Conservation (phyloP, 1,140 invertebrate genomes). For the Bombus vancouverensis region DNA sequence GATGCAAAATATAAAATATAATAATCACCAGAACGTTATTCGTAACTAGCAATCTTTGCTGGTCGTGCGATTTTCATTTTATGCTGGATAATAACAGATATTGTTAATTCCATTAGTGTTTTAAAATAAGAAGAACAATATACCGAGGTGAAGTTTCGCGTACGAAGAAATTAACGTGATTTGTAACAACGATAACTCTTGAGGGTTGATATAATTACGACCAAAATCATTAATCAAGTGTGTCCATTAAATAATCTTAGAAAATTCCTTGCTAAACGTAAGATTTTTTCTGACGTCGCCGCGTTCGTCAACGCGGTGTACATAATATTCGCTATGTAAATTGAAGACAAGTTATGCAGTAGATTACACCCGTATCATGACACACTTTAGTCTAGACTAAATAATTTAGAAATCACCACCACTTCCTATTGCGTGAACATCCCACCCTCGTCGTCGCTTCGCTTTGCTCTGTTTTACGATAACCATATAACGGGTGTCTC, state of each 20-base stretch:
- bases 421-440: conserved; percentile 61
- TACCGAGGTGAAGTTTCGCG: neutral
- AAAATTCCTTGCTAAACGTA: neutral
- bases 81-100: neutral
- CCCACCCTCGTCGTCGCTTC: conserved; percentile 44
- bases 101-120: neutral
- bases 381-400: conserved; percentile 64
- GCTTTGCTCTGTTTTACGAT: conserved; percentile 44
- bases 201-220: neutral
- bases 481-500: conserved; percentile 55
- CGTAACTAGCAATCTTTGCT: neutral
- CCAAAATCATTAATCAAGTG: neutral
- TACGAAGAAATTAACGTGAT: neutral
- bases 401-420: conserved; percentile 67
- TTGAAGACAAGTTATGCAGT: conserved; percentile 14
- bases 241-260: neutral
- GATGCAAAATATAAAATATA: too few relatives aligned
- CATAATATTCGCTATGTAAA: conserved; percentile 18
- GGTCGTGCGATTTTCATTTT: neutral
- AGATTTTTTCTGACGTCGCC: neutral
- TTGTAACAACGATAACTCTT: neutral
- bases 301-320: neutral
- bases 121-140: neutral
- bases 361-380: conserved; percentile 52
- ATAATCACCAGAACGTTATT: too few relatives aligned